A percentile compares a stretch with the other conserved stretches of the same genome.
These are phyloP conservation scores for Bambusicola thoracicus DNA, from an alignment of 2,113 vertebrate genomes.

Conservation along the genomic window DNA sequence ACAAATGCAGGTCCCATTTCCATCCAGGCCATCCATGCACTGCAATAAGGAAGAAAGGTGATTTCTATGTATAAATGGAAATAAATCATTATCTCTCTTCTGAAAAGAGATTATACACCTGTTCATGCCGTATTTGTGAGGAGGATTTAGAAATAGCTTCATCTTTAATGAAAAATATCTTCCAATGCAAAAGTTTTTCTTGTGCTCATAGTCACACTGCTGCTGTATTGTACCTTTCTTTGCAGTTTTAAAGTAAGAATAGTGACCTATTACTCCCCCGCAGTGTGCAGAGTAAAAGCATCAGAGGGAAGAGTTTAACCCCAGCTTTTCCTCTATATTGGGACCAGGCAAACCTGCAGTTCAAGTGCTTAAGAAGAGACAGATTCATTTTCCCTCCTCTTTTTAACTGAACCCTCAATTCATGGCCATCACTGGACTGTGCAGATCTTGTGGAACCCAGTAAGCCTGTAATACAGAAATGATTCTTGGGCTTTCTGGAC, in stretches of 20 bases:
- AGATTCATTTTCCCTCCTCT: rapidly evolving
- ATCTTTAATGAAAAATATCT: neutral
- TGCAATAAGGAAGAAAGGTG: conserved; percentile 36
- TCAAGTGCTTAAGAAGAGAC: neutral
- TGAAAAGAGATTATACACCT: neutral
- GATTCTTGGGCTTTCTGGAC: neutral
- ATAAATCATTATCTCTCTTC: neutral
- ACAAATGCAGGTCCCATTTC: conserved; percentile 88
- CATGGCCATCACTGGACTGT: rapidly evolving
- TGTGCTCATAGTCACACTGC: neutral
- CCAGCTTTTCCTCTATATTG: neutral
- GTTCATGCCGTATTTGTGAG: neutral
- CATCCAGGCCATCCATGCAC: conserved; percentile 84
- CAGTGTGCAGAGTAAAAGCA: neutral
- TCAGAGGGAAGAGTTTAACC: neutral
- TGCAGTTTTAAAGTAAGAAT: neutral
- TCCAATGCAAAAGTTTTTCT: neutral
- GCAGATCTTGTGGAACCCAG: neutral
- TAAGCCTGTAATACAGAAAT: neutral
- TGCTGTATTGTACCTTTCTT: neutral
- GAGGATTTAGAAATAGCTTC: neutral
- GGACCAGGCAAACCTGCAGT: neutral
- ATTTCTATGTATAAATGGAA: neutral
- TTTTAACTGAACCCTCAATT: neutral
- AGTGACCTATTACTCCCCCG: neutral